Percentiles rank a stretch among this genome's conserved stretches.
phyloP scores from a whole-genome alignment of 2,888 invertebrate genomes.

The Pharmacophagus antenor region DNA sequence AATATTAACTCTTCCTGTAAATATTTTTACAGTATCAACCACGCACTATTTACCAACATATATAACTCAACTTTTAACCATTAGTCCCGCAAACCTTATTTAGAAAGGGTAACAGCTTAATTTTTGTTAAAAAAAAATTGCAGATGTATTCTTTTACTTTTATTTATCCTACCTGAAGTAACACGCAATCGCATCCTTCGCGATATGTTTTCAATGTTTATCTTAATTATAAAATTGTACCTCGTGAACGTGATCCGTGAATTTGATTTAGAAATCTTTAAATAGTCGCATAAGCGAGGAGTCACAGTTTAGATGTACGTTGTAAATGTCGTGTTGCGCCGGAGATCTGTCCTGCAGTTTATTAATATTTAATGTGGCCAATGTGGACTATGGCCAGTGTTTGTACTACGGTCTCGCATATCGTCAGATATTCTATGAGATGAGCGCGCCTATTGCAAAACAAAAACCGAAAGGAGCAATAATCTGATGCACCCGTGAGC shows the following conservation, averaged over 20 bases:
- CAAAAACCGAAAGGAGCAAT: neutral
- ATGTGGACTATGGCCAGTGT: neutral
- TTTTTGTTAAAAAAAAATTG: too few species aligned
- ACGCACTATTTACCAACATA: too few species aligned
- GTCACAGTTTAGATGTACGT: neutral
- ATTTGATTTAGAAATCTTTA: neutral
- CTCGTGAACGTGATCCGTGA: neutral
- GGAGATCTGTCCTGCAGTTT: neutral
- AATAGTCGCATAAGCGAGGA: neutral
- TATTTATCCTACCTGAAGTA: too few species aligned
- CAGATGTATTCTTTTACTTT: too few species aligned
- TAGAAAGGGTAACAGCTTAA: too few species aligned
- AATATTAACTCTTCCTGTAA: too few species aligned
- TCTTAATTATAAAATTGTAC: too few species aligned
- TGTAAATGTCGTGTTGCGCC: slow-evolving; percentile 4
- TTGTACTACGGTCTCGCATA: neutral
- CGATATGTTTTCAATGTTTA: too few species aligned
- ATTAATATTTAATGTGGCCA: slow-evolving; percentile 8
- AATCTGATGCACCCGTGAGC: neutral
- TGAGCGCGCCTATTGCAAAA: neutral
- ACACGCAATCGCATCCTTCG: too few species aligned
- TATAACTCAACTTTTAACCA: too few species aligned
- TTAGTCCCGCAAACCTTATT: too few species aligned
- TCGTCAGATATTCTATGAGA: neutral
- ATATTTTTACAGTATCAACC: too few species aligned